These are phyloP conservation scores for Cephalophus harveyi DNA, from an alignment of 2,113 vertebrate genomes.

Conservation along the genomic window DNA sequence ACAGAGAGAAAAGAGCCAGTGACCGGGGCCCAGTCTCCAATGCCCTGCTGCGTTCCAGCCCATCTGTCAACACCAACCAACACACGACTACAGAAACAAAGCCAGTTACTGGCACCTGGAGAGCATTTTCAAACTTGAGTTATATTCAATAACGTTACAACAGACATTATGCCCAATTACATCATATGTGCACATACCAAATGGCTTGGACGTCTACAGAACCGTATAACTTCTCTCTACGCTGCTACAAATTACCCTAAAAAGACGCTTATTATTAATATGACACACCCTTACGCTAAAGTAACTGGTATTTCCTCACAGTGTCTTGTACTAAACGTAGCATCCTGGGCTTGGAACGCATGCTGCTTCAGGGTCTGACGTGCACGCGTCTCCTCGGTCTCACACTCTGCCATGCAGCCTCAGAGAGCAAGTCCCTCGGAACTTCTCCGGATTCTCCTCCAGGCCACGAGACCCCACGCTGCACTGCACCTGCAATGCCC, in stretches of 20 bases:
- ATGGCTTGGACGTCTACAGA: rapidly evolving
- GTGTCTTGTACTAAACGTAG: not conserved
- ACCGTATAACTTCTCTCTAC: not conserved
- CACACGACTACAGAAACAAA: rapidly evolving
- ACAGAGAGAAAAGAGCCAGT: not conserved
- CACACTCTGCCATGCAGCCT: not conserved
- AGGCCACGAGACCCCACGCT: rapidly evolving
- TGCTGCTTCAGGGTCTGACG: not conserved
- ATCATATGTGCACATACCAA: rapidly evolving
- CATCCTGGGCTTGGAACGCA: not conserved
- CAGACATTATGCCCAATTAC: rapidly evolving
- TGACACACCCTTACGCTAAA: rapidly evolving
- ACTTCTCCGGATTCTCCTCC: not conserved
- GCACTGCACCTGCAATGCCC: not conserved
- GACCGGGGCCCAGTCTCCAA: not conserved
- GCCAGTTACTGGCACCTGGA: not conserved
- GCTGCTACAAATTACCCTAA: not conserved
- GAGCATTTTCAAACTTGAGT: rapidly evolving
- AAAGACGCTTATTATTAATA: not conserved
- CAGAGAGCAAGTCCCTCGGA: rapidly evolving
- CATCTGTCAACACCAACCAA: not conserved
- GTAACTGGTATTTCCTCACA: not conserved
- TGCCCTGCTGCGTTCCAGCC: too few species aligned
- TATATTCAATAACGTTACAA: rapidly evolving
- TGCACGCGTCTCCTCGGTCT: not conserved